Evolutionary conservation across 2,888 invertebrate species (phyloP).

Genomic region (Agonopterix arenella): DNA sequence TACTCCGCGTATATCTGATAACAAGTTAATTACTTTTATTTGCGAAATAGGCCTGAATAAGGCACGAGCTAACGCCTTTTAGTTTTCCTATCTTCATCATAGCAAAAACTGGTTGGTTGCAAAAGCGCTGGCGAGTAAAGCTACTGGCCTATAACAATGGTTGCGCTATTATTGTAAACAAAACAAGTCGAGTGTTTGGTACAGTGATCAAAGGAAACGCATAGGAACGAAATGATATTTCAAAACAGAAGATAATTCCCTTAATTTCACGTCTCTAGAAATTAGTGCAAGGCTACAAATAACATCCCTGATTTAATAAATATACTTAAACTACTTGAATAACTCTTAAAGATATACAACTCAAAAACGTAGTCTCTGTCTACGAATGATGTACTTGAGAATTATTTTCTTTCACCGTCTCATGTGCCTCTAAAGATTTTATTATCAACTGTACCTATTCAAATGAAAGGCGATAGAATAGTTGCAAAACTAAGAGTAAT

Average conservation of each 20-base stretch:
- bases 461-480: slow-evolving; percentile 14
- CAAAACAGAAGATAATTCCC: too few species aligned
- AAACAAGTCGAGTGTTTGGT: slow-evolving; percentile 48
- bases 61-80: slow-evolving; percentile 7
- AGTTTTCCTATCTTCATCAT: slow-evolving; percentile 55
- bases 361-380: too few species aligned
- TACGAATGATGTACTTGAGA: too few species aligned
- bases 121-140: slow-evolving; percentile 45
- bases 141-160: slow-evolving; percentile 50
- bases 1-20: slow-evolving; percentile 22
- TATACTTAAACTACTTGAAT: too few species aligned
- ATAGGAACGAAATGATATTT: too few species aligned
- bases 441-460: slow-evolving; percentile 1
- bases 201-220: too few species aligned
- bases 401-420: too few species aligned
- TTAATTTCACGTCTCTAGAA: too few species aligned
- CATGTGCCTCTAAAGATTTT: too few species aligned
- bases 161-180: slow-evolving; percentile 46
- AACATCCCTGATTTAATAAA: too few species aligned
- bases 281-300: too few species aligned
- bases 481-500: slow-evolving; percentile 29
- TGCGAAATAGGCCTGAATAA: slow-evolving; percentile 4
- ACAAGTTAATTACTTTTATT: slow-evolving; percentile 21
- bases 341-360: too few species aligned
- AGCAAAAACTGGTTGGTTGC: slow-evolving; percentile 61